phyloP scores from a whole-genome alignment of 2,888 invertebrate genomes.

The Aspidiotus destructor region DNA sequence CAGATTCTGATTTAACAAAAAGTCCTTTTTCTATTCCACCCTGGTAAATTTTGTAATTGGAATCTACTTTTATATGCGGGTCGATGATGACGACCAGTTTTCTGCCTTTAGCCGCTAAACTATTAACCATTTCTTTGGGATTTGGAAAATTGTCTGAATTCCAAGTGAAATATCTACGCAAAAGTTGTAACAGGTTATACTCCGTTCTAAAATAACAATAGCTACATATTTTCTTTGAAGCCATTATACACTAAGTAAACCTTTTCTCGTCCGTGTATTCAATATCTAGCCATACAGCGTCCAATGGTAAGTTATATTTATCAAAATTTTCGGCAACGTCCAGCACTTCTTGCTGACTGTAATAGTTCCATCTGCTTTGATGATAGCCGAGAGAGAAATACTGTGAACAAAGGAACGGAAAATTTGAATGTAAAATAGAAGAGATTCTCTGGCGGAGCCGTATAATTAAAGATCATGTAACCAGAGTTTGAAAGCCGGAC shows the following conservation, averaged over 20 bases:
- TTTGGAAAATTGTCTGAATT: constrained; percentile 78
- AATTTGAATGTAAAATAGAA: too few relatives aligned
- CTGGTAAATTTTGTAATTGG: constrained; percentile 77
- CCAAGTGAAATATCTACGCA: constrained; percentile 89
- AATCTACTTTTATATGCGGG: constrained; percentile 93
- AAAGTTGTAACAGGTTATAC: too few relatives aligned
- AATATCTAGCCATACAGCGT: constrained; percentile 97
- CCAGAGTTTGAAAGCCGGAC: too few relatives aligned
- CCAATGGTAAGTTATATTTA: constrained; percentile 81
- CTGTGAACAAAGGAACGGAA: constrained; percentile 64
- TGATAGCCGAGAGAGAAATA: constrained; percentile 69
- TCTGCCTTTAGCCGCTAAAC: constrained; percentile 78
- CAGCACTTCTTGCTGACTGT: constrained; percentile 76
- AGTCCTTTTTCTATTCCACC: constrained; percentile 74
- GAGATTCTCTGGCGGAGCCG: too few relatives aligned
- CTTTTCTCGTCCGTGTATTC: constrained; percentile 91
- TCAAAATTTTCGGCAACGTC: constrained; percentile 82
- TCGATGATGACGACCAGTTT: constrained; percentile 92
- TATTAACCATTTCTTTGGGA: constrained; percentile 79
- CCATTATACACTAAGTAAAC: too few relatives aligned
- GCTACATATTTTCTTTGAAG: too few relatives aligned
- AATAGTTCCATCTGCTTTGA: constrained; percentile 83
- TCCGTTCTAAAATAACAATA: too few relatives aligned
- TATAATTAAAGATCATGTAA: too few relatives aligned
- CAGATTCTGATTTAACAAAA: constrained; percentile 84